Conservation (phyloP, 2,113 vertebrate species). For the Nycticorax nycticorax region DNA sequence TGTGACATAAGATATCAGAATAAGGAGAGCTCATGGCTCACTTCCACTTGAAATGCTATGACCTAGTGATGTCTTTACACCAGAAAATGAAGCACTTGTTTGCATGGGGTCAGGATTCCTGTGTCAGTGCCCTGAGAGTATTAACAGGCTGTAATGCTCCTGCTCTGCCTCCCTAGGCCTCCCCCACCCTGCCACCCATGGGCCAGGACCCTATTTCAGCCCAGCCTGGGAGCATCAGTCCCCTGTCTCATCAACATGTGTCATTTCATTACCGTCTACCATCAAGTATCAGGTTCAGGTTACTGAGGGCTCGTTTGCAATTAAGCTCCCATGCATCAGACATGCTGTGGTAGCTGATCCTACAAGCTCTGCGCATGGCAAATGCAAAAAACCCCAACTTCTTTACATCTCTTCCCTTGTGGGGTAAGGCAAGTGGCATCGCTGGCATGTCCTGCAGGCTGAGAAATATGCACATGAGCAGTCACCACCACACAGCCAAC, state of each 20-base stretch:
- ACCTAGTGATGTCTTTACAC: background rate
- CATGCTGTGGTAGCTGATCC: background rate
- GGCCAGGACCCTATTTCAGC: background rate
- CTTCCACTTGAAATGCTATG: background rate
- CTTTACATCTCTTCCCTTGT: background rate
- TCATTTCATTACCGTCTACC: background rate
- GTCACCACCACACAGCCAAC: background rate
- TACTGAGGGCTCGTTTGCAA: rapidly evolving
- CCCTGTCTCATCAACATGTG: rapidly evolving
- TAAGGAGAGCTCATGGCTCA: background rate
- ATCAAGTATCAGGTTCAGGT: background rate
- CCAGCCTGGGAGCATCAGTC: background rate
- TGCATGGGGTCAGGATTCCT: background rate
- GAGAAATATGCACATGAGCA: background rate
- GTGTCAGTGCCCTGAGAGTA: background rate
- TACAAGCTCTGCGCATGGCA: rapidly evolving
- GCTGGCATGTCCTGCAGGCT: background rate
- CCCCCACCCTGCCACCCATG: rapidly evolving
- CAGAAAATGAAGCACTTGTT: background rate
- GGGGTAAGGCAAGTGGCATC: background rate
- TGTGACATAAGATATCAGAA: background rate
- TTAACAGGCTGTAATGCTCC: background rate
- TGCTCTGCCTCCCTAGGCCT: background rate
- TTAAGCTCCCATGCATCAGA: background rate
- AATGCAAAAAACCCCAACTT: background rate